phyloP scores from a whole-genome alignment of 2,113 vertebrate genomes.

The Lampris megalopsis region DNA sequence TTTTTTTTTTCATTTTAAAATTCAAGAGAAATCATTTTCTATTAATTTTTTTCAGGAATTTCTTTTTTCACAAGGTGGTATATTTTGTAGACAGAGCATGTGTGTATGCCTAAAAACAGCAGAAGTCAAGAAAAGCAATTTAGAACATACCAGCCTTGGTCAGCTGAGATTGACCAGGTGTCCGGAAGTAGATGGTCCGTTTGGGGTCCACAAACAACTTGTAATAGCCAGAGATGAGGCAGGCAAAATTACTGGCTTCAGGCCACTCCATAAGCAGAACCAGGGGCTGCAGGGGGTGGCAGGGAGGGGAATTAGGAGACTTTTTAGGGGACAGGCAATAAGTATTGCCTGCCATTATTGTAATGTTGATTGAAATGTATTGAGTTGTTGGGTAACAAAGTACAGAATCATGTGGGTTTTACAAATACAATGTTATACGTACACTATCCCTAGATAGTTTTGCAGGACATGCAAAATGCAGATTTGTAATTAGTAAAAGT shows the following conservation, averaged over 20 bases:
- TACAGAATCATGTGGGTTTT: not conserved
- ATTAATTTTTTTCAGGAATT: conserved; percentile 10
- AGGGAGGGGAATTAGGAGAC: conserved; percentile 56
- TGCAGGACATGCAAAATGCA: not conserved
- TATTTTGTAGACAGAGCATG: conserved; percentile 10
- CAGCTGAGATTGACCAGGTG: conserved; percentile 90
- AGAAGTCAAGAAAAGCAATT: conserved; percentile 40
- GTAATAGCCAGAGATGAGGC: conserved; percentile 97
- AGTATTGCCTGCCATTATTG: conserved; percentile 54
- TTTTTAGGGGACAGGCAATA: conserved; percentile 60
- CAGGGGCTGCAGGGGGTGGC: conserved; percentile 85
- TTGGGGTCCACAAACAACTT: conserved; percentile 97
- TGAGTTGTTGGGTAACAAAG: not conserved
- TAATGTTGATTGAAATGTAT: conserved; percentile 19
- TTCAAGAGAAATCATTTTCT: conserved; percentile 13
- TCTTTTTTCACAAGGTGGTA: not conserved
- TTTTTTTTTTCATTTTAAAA: conserved; percentile 11
- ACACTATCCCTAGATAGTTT: not conserved
- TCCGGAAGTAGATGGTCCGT: conserved; percentile 91
- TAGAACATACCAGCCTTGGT: conserved; percentile 97
- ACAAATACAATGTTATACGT: not conserved
- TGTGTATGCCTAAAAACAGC: conserved; percentile 4
- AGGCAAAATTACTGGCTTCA: conserved; percentile 96
- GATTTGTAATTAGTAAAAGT: too few species aligned
- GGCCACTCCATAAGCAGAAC: conserved; percentile 99